Base-by-base conservation (phyloP, 2,797 vertebrate species). In the Hemibagrus guttatus region DNA sequence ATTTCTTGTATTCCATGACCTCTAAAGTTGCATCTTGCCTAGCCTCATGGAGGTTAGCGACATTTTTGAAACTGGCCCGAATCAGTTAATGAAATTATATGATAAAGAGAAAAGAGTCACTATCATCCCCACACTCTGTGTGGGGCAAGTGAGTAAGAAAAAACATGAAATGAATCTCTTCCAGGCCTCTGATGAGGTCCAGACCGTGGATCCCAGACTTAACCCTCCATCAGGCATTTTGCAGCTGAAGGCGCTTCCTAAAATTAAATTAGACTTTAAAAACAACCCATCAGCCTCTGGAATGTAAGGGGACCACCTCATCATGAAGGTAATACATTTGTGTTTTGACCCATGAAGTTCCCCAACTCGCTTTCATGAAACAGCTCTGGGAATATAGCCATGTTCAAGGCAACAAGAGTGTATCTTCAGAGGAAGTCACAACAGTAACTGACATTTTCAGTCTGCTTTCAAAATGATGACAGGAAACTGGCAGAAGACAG, bases 101-200 rank as follows among this genome's bases (percentile, higher is more conserved):
- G 79, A 91, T 88, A 88, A 91, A 93, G 89, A 13, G 87, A 87
- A 85, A 81, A 87, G 88, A 92, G 87, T 88, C 82, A 78, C 76
- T 87, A 52, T 82, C 66, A 81, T 61, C 64, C 31, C 54, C 79
- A 81, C 58, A 23, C 59, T 1, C 74, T 31, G 11, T 64, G 56
- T 87, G 81, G 81, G 61, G 86, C 58, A 79, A 87, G 64, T 87
- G 68, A 82, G 84, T 59, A 81, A 80, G 81, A 85, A 31, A 66
- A 68, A 68, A 84, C n/a, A 83, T 86, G 42, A 89, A 87, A 89
- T 88, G 49, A 87, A 85, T 86, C 71, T 61, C 79, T 28, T 72
- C 63, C 86, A 76, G 81, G 83, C 72, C 66, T 90, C 66, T 80
- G 26, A 86, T 31, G 31, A 85, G 75, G 84, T 84, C 56, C 84